Evolutionary conservation across 2,888 invertebrate species (phyloP).

Genomic region (Drosophila birchii): DNA sequence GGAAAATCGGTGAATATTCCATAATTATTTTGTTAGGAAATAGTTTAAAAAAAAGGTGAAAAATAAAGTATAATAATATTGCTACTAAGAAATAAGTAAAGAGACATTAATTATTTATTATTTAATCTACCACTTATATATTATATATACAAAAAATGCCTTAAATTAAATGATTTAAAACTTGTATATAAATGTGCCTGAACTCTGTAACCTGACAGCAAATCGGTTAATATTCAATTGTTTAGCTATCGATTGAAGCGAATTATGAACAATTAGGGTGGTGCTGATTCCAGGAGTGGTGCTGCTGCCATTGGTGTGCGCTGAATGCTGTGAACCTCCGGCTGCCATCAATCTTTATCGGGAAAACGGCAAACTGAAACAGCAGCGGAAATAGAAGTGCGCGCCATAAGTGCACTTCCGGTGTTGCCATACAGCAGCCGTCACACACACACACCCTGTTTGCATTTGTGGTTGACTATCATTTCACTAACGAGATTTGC

Average conservation of each 20-base stretch:
- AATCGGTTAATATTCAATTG: not conserved
- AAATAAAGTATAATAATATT: not conserved
- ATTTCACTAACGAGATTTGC: slow-evolving; percentile 68
- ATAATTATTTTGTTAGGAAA: not conserved
- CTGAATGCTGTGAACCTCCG: slow-evolving; percentile 8
- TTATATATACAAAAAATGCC: no score
- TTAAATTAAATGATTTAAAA: not conserved
- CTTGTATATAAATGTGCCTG: not conserved
- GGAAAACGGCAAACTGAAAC: slow-evolving; percentile 51
- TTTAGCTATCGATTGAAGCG: slow-evolving; percentile 21
- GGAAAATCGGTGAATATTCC: not conserved
- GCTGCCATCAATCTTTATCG: slow-evolving; percentile 66
- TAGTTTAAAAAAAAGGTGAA: not conserved
- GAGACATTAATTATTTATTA: not conserved
- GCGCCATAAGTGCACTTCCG: slow-evolving; percentile 76
- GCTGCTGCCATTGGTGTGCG: not conserved
- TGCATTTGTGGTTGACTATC: slow-evolving; percentile 28
- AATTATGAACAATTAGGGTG: slow-evolving; percentile 54
- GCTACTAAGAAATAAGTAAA: not conserved
- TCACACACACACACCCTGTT: slow-evolving; percentile 17
- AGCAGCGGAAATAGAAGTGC: slow-evolving; percentile 75
- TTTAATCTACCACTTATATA: no score
- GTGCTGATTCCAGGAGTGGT: no score
- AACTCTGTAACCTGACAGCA: not conserved
- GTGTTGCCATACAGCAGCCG: slow-evolving; percentile 19